Percentiles rank a stretch among this genome's conserved stretches.
phyloP scores from a whole-genome alignment of 2,113 vertebrate genomes.

The Opisthocomus hoazin region DNA sequence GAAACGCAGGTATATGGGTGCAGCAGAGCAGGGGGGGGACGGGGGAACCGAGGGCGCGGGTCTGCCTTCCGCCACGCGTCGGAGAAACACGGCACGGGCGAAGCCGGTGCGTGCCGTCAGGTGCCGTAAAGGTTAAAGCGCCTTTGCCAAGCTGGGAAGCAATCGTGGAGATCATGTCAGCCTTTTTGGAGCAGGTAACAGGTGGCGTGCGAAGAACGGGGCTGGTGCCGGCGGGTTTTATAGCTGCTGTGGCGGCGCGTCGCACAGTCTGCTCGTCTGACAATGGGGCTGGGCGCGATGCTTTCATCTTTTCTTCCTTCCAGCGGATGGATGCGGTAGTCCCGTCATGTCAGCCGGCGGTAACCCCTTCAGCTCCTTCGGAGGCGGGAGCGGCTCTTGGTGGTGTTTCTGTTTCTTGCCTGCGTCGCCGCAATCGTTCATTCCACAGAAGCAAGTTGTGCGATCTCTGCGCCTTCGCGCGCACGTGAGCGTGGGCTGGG shows the following conservation, averaged over 20 bases:
- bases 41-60: constrained; percentile 35
- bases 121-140: constrained; percentile 53
- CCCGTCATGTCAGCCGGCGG: not conserved
- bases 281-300: constrained; percentile 48
- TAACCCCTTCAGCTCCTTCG: not conserved
- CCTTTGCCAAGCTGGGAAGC: constrained; percentile 34
- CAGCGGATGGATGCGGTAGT: not conserved
- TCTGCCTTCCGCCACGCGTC: constrained; percentile 41
- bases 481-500: not conserved
- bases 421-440: not conserved
- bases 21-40: constrained; percentile 41
- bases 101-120: constrained; percentile 17
- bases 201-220: constrained; percentile 58
- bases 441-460: not conserved
- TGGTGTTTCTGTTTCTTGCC: not conserved
- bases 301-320: constrained; percentile 40
- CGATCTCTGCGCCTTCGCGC: not conserved
- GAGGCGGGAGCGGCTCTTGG: not conserved
- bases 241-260: not conserved
- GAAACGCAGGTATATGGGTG: constrained; percentile 53
- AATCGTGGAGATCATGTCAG: constrained; percentile 30
- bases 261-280: constrained; percentile 43
- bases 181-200: constrained; percentile 54
- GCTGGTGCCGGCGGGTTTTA: constrained; percentile 48
- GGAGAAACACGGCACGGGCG: constrained; percentile 35